Conservation (phyloP, 2,797 vertebrate genomes). For the Sarcoramphus papa region DNA sequence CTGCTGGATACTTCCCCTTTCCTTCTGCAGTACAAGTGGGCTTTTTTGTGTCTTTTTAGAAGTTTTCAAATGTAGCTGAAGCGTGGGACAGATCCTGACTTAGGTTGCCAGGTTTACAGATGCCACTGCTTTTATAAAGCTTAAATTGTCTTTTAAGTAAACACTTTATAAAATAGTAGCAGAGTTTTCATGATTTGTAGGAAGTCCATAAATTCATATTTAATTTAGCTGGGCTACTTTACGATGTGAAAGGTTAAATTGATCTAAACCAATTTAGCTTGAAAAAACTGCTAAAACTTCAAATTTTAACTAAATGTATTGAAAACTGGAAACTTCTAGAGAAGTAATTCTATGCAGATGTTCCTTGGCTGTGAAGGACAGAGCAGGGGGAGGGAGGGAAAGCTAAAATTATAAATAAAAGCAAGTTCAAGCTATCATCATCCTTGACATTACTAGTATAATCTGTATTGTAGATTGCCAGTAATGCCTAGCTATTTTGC, state of each 20-base stretch:
- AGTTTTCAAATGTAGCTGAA: background rate
- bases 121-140: background rate
- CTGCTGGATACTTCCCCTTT: background rate
- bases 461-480: background rate
- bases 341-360: background rate
- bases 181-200: background rate
- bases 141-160: background rate
- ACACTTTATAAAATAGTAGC: background rate
- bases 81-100: background rate
- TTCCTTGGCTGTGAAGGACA: background rate
- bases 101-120: background rate
- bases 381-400: background rate
- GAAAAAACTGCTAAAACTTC: background rate
- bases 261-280: background rate
- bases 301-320: background rate
- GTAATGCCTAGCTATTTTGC: background rate
- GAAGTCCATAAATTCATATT: background rate
- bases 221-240: background rate
- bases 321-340: background rate
- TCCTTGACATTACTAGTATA: background rate
- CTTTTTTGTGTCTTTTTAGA: background rate
- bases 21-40: background rate
- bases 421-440: background rate
- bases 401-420: background rate
- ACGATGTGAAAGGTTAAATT: background rate